Percentiles rank a stretch among this genome's conserved stretches.
These are phyloP conservation scores for Cladorhizidae sp. DNA, from an alignment of 37 sponge, comb jelly and placozoan genomes.

Conservation along the genomic window DNA sequence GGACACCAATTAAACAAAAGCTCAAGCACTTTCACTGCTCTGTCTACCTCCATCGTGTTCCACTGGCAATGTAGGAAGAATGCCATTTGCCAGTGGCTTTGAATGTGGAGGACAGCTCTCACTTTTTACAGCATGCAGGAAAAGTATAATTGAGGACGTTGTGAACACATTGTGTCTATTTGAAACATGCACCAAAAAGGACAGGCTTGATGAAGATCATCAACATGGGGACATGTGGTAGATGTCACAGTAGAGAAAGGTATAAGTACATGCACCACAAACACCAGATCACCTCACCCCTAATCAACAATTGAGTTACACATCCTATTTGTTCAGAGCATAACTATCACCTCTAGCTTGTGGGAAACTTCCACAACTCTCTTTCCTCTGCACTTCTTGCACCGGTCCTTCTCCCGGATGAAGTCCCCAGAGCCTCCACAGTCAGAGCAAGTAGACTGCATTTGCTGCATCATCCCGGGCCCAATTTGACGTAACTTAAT, in stretches of 20 bases:
- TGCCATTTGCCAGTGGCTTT: slow-evolving; percentile 4
- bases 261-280: too few species aligned
- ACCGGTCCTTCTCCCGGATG: slow-evolving; percentile 80
- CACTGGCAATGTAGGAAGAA: neutral
- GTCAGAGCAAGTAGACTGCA: slow-evolving; percentile 73
- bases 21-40: neutral
- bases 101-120: neutral
- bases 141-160: neutral
- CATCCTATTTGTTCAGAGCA: neutral
- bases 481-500: slow-evolving; percentile 58
- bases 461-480: slow-evolving; percentile 88
- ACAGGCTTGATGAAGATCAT: too few species aligned
- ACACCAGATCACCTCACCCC: too few species aligned
- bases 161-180: neutral
- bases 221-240: too few species aligned
- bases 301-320: too few species aligned
- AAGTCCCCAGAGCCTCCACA: slow-evolving; percentile 82
- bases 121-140: too few species aligned
- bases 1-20: neutral
- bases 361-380: slow-evolving; percentile 66
- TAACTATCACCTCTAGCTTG: slow-evolving; percentile 62
- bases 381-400: slow-evolving; percentile 90
- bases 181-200: too few species aligned
- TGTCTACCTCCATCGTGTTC: neutral
- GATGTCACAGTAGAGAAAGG: too few species aligned